Percentiles rank a stretch among this genome's conserved stretches.
These are phyloP conservation scores for Drosophila micromelanica DNA, from an alignment of 1,140 invertebrate genomes.

Conservation along the genomic window DNA sequence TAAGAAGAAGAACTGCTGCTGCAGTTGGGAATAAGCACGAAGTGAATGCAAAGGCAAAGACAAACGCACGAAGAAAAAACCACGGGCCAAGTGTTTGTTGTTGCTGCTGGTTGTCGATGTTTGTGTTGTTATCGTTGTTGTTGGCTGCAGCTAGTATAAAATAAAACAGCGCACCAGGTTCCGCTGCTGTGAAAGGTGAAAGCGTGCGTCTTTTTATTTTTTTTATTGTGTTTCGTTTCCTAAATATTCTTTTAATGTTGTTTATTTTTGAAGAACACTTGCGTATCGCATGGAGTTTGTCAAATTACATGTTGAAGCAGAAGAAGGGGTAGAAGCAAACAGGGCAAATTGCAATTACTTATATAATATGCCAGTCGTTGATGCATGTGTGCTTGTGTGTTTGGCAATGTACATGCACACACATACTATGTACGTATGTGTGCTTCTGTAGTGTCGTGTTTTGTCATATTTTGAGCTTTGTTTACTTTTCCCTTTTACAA, in stretches of 20 bases:
- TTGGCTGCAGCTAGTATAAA: slow-evolving; percentile 31
- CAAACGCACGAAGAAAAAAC: slow-evolving; percentile 44
- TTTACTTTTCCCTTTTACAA: slow-evolving; percentile 77
- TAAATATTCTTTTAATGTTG: slow-evolving; percentile 13
- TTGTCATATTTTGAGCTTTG: slow-evolving; percentile 68
- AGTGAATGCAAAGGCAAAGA: slow-evolving; percentile 32
- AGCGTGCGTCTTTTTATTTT: slow-evolving; percentile 59
- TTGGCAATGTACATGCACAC: slow-evolving; percentile 19
- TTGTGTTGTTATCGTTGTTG: slow-evolving; percentile 4
- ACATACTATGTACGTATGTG: slow-evolving; percentile 12
- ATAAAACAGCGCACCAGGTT: slow-evolving; percentile 41
- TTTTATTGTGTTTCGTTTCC: slow-evolving; percentile 23
- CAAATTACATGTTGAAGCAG: slow-evolving; percentile 14
- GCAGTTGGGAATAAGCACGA: slow-evolving; percentile 53
- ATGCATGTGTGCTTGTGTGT: slow-evolving; percentile 24
- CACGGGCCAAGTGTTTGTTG: slow-evolving; percentile 16
- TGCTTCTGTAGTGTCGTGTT: slow-evolving; percentile 29
- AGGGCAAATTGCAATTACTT: slow-evolving; percentile 74
- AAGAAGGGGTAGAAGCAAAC: slow-evolving; percentile 37
- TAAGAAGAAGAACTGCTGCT: slow-evolving; percentile 71
- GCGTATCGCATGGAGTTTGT: slow-evolving; percentile 18
- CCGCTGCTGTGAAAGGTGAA: slow-evolving; percentile 70
- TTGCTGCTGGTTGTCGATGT: not conserved
- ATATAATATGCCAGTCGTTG: slow-evolving; percentile 60
- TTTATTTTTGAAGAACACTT: slow-evolving; percentile 13